Evolutionary conservation across 2,797 vertebrate species (phyloP).

Genomic region (Scolopax bukidnonensis): DNA sequence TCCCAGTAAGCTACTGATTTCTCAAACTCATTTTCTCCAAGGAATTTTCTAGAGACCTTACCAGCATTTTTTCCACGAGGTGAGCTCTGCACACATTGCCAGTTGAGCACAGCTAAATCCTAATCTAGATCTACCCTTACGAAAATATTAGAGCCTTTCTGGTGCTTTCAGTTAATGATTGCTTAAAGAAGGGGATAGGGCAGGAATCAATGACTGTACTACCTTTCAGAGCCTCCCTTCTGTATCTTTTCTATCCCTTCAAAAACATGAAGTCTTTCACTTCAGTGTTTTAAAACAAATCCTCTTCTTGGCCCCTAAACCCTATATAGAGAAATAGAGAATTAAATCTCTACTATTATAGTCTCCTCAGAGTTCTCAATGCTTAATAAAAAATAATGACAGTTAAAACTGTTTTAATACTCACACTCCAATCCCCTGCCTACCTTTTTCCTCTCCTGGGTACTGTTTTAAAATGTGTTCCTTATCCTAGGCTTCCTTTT

Average conservation of each 20-base stretch:
- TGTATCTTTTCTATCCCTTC: background rate
- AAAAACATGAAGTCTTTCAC: background rate
- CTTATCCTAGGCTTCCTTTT: constrained; percentile 41
- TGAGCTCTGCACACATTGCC: background rate
- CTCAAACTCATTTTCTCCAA: background rate
- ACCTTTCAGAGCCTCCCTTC: background rate
- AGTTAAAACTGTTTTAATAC: constrained; percentile 53
- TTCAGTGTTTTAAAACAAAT: background rate
- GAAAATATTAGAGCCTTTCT: background rate
- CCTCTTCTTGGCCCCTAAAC: background rate
- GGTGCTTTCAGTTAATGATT: background rate
- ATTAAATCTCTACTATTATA: background rate
- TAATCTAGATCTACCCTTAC: background rate
- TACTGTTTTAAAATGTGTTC: background rate
- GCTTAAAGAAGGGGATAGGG: background rate
- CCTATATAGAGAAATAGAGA: background rate
- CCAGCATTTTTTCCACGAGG: background rate
- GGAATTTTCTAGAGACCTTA: background rate
- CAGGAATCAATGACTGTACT: background rate
- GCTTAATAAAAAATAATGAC: constrained; percentile 62
- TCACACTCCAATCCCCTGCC: background rate
- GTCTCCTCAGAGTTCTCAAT: constrained; percentile 6
- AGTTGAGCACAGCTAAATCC: background rate
- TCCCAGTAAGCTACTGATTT: background rate
- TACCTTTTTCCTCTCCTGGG: constrained; percentile 8